Evolutionary conservation across 2,113 vertebrate species (phyloP), one percentile per base, ranked within the genome.

Genomic region (Oreotragus oreotragus): DNA sequence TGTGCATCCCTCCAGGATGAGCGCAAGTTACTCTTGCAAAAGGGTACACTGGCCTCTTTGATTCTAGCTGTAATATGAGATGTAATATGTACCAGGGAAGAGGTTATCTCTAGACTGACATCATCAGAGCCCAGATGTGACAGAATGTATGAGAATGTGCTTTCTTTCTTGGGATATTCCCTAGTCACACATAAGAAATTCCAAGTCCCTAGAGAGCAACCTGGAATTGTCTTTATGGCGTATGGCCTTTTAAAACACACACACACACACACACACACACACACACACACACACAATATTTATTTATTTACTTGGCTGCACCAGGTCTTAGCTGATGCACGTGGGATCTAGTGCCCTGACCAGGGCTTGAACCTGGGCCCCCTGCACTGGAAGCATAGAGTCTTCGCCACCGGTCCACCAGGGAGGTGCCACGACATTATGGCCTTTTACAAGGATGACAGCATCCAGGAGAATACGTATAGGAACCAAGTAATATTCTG

Each of bases 381-480:
- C 36, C 39, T 76, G 23, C 12, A 27, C 23, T 76, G 70, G 70
- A 23, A 76, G 23, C 70, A 43, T 4, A 76, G 70, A 43, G 36
- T 4, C 70, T 76, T 76, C 0, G 0, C 39, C 70, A 76, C 3
- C 1, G 0, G 39, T 6, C 70, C 36, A 7, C 6, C 36, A 43
- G 12, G 70, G 70, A 76, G 4, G 23, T 43, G 23, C 23, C 39
- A 1, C 15, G 39, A 39, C 43, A 27, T 25, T 6, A 58, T 2
- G 51, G 12, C 33, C 27, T 81, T 80, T 90, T 45, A 86, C 11
- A 86, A 57, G 83, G 77, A 55, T 45, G 79, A 45, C 11, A 15
- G 21, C 12, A 33, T 60, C 70, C 36, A 86, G 76, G 49, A 90
- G 45, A 51, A 80, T 57, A 76, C 6, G 43, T 13, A 55, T 0